Evolutionary conservation across 2,888 invertebrate genomes (phyloP).

Genomic region (Cephus sareptanus): DNA sequence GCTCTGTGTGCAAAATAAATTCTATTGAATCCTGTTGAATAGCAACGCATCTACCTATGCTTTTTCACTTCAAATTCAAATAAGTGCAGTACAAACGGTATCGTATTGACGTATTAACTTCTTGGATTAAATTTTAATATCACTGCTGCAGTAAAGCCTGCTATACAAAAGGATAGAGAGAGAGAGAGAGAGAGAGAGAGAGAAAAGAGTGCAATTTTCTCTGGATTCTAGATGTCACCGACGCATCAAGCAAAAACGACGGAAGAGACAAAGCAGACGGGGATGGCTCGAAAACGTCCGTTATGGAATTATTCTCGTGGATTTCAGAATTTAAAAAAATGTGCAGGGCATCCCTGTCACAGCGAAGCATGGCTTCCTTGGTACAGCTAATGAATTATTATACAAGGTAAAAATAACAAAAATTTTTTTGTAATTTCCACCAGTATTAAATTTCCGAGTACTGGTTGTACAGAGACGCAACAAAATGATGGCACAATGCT

Average conservation of each 20-base stretch:
- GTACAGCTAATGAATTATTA: conserved; percentile 57
- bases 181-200: too few relatives aligned
- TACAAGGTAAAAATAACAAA: conserved; percentile 46
- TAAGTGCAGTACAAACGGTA: not conserved
- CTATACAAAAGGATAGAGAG: not conserved
- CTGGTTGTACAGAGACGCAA: not conserved
- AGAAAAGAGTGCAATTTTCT: not conserved
- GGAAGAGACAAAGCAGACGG: conserved; percentile 9
- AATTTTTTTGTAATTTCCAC: not conserved
- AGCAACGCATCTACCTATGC: not conserved
- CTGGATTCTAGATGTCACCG: not conserved
- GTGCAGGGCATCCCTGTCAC: conserved; percentile 45
- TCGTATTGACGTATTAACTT: not conserved
- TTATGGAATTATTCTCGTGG: conserved; percentile 51
- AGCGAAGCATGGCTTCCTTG: conserved; percentile 50
- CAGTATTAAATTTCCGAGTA: conserved; percentile 1
- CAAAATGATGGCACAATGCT: not conserved
- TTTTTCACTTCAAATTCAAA: not conserved
- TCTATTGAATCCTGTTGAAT: not conserved
- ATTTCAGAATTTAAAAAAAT: conserved; percentile 51
- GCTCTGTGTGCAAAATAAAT: not conserved
- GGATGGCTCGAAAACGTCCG: conserved; percentile 25
- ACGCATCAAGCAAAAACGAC: conserved; percentile 10
- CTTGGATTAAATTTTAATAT: not conserved
- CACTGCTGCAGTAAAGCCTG: not conserved